Conservation (phyloP, 2,888 invertebrate genomes). For the Thereva nobilitata region DNA sequence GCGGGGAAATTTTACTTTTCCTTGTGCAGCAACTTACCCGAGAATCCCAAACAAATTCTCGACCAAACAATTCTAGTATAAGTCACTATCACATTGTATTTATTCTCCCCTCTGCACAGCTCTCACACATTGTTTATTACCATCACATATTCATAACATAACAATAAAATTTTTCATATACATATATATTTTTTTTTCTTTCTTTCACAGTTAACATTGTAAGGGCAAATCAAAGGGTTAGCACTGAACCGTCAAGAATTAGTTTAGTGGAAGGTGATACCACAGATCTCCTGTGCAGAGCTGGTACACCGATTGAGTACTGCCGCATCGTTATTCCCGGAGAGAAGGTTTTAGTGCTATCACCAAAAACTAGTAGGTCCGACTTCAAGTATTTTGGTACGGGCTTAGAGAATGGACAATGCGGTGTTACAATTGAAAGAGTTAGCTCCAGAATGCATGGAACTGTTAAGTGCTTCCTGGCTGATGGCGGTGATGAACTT, state of each 20-base stretch:
- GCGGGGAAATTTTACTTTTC: too few species aligned
- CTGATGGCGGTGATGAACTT: slow-evolving; percentile 65
- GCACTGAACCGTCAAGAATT: slow-evolving; percentile 51
- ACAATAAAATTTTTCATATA: background rate
- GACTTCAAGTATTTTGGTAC: slow-evolving; percentile 63
- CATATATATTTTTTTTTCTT: background rate
- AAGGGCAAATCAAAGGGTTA: slow-evolving; percentile 15
- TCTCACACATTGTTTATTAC: too few species aligned
- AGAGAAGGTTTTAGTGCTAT: slow-evolving; percentile 58
- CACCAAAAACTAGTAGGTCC: slow-evolving; percentile 53
- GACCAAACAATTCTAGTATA: too few species aligned
- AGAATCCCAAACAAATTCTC: too few species aligned
- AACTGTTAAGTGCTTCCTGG: slow-evolving; percentile 68
- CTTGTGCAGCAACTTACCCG: too few species aligned
- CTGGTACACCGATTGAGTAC: slow-evolving; percentile 51
- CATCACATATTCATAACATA: background rate
- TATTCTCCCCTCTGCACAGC: too few species aligned
- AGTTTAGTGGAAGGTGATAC: slow-evolving; percentile 54
- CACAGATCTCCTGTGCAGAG: slow-evolving; percentile 53
- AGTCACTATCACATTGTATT: too few species aligned
- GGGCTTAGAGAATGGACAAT: slow-evolving; percentile 67
- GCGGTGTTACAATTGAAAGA: slow-evolving; percentile 69
- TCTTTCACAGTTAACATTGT: slow-evolving; percentile 1
- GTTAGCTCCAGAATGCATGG: slow-evolving; percentile 73
- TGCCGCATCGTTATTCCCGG: slow-evolving; percentile 62